Percentiles rank a stretch among this genome's conserved stretches.
phyloP scores from a whole-genome alignment of 2,797 vertebrate genomes.

The Sebastolobus altivelis region DNA sequence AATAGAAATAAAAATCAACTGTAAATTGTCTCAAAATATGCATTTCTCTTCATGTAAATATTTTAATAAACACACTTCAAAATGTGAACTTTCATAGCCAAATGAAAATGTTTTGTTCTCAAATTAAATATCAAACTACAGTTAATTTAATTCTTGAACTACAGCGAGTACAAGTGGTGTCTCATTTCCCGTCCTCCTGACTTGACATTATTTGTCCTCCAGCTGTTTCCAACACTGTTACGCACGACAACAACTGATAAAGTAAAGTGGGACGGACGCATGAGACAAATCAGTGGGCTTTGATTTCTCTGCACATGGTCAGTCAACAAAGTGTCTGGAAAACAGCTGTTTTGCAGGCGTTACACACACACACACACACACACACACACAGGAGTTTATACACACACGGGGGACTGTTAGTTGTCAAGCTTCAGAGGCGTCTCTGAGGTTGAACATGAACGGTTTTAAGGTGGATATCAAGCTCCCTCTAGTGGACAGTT shows the following conservation, averaged over 20 bases:
- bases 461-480: conserved; percentile 26
- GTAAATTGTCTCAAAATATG: background rate
- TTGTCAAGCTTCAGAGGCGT: background rate
- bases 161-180: background rate
- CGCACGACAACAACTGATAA: background rate
- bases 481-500: conserved; percentile 64
- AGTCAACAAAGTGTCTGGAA: background rate
- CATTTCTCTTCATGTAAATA: background rate
- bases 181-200: background rate
- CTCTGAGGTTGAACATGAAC: background rate
- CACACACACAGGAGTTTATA: background rate
- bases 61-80: background rate
- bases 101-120: background rate
- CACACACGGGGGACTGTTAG: background rate
- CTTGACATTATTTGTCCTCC: background rate
- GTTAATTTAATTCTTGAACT: background rate
- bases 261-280: background rate
- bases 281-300: background rate
- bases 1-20: background rate
- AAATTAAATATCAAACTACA: background rate
- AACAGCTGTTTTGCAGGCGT: conserved; percentile 10
- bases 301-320: background rate
- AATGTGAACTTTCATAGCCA: background rate
- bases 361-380: background rate
- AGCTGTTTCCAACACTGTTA: background rate